These are phyloP conservation scores for Tolmerus cingulatus DNA, from an alignment of 2,888 invertebrate genomes.

Conservation along the genomic window DNA sequence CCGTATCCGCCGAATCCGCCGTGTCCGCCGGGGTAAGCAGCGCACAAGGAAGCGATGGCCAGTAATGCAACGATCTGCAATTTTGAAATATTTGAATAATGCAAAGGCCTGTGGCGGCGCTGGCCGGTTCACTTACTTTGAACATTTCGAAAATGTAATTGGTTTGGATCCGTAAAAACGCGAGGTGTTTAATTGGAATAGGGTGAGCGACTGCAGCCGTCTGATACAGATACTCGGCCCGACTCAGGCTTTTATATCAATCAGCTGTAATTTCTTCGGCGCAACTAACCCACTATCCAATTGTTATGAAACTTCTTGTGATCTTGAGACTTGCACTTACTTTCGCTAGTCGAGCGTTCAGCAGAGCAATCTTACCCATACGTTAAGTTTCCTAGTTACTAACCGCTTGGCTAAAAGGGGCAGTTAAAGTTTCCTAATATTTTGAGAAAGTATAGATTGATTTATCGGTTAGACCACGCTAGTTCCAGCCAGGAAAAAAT, in stretches of 20 bases:
- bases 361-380: neutral
- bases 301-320: neutral
- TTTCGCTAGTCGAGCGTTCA: neutral
- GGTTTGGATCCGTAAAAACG: neutral
- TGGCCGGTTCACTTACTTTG: neutral
- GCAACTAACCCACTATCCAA: neutral
- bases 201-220: neutral
- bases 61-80: neutral
- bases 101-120: neutral
- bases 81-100: neutral
- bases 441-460: neutral
- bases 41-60: neutral
- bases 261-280: neutral
- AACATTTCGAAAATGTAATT: neutral
- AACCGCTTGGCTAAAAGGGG: neutral
- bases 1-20: neutral
- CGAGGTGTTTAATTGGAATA: neutral
- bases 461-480: neutral
- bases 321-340: slow-evolving; percentile 11
- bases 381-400: neutral
- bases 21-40: neutral
- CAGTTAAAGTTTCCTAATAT: neutral
- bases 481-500: neutral
- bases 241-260: neutral
- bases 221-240: neutral